Percentiles rank a stretch among this genome's conserved stretches.
Evolutionary conservation across 2,888 invertebrate species (phyloP).

Genomic region (Ctenicera cuprea): DNA sequence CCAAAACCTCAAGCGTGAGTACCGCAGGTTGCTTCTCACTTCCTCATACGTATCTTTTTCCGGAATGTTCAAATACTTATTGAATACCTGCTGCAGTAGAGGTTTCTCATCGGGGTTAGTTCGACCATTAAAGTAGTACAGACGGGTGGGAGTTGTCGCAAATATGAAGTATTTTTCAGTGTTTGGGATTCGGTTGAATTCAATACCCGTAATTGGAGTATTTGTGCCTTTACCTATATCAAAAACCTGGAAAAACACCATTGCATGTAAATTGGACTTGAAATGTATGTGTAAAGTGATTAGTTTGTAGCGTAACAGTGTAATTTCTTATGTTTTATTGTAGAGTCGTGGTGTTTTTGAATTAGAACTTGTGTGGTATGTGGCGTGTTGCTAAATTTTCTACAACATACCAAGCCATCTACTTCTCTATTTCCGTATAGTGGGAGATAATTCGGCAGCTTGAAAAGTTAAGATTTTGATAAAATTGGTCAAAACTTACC

Average conservation of each 20-base stretch:
- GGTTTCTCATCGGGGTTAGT: conserved; percentile 86
- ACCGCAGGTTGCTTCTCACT: conserved; percentile 79
- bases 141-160: conserved; percentile 86
- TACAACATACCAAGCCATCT: conserved; percentile 81
- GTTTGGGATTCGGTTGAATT: conserved; percentile 84
- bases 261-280: not conserved
- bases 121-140: conserved; percentile 92
- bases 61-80: conserved; percentile 82
- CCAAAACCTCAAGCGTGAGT: conserved; percentile 88
- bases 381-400: not conserved
- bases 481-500: conserved; percentile 21
- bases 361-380: not conserved
- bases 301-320: not conserved
- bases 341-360: too few relatives aligned
- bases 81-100: conserved; percentile 86
- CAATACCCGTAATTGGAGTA: conserved; percentile 90
- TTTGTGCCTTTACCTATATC: conserved; percentile 88
- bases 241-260: conserved; percentile 79
- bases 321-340: not conserved
- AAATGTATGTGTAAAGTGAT: not conserved
- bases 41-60: conserved; percentile 82
- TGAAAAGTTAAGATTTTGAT: conserved; percentile 65
- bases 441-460: conserved; percentile 86
- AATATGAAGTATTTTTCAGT: conserved; percentile 87
- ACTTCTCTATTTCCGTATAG: conserved; percentile 84